Conservation (phyloP, 2,888 invertebrate species). For the Oscheius sp. region DNA sequence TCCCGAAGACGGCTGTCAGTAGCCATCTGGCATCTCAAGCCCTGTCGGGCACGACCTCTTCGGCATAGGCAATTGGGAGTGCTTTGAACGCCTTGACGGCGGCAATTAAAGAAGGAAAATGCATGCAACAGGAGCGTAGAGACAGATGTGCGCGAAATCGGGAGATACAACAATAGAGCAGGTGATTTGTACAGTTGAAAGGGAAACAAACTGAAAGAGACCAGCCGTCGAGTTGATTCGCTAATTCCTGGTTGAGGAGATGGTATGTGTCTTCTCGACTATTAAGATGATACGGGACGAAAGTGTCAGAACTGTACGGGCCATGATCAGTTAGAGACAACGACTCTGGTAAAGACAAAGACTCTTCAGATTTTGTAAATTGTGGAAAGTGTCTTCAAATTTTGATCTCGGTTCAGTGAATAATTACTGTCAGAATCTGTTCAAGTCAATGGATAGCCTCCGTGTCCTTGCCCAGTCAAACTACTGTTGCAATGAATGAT, state of each 20-base stretch:
- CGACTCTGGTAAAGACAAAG: too few relatives aligned
- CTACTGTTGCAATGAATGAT: constrained; percentile 7
- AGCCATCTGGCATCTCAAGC: constrained; percentile 9
- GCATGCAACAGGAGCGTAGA: not conserved
- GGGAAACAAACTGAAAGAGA: not conserved
- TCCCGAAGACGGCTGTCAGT: constrained; percentile 14
- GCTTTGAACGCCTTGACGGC: constrained; percentile 10
- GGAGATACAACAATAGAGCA: not conserved
- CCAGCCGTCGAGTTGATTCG: not conserved
- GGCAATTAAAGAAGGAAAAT: constrained; percentile 24
- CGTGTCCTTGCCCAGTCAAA: not conserved
- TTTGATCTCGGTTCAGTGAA: too few relatives aligned
- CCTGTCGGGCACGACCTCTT: constrained; percentile 1
- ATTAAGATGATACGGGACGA: not conserved
- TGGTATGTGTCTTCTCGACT: not conserved
- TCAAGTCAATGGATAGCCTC: too few relatives aligned
- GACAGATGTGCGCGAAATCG: not conserved
- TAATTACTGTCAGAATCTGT: too few relatives aligned
- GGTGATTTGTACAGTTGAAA: not conserved
- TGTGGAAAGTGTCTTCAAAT: too few relatives aligned
- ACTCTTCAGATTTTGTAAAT: too few relatives aligned
- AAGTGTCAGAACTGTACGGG: not conserved
- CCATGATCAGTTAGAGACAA: too few relatives aligned
- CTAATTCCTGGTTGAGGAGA: not conserved
- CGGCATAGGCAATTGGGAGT: not conserved